Percentiles rank a stretch among this genome's conserved stretches.
Evolutionary conservation across 2,888 invertebrate species (phyloP).

Genomic region (Diaperis boleti): DNA sequence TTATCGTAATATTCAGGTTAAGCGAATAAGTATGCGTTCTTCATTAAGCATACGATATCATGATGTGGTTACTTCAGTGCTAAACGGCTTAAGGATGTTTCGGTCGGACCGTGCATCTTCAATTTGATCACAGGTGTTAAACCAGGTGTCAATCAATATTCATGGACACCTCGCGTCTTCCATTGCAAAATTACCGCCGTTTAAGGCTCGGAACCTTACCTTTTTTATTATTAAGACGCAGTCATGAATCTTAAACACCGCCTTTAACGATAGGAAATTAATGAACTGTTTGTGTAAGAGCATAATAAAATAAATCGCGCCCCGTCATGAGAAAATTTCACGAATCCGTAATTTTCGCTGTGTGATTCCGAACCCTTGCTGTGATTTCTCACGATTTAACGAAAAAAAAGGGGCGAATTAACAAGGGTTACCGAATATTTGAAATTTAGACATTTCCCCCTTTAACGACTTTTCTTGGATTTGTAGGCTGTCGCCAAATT

Average conservation of each 20-base stretch:
- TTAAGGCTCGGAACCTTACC: constrained; percentile 36
- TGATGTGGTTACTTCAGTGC: background rate
- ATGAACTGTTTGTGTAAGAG: constrained; percentile 33
- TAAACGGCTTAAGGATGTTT: constrained; percentile 38
- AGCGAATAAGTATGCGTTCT: too few relatives aligned
- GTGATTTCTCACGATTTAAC: constrained; percentile 55
- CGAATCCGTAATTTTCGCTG: constrained; percentile 39
- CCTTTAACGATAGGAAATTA: constrained; percentile 31
- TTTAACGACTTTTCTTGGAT: constrained; percentile 25
- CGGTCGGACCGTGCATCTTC: constrained; percentile 46
- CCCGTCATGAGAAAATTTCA: constrained; percentile 36
- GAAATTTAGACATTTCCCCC: constrained; percentile 34
- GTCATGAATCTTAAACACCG: constrained; percentile 35
- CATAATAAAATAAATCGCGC: constrained; percentile 27
- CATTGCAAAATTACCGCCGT: constrained; percentile 41
- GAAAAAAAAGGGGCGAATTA: constrained; percentile 33
- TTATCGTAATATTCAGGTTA: too few relatives aligned
- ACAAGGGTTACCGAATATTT: constrained; percentile 40
- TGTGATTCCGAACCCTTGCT: constrained; percentile 49
- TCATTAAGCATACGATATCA: background rate
- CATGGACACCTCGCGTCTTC: constrained; percentile 43
- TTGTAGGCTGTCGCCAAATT: constrained; percentile 51
- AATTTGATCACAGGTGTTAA: constrained; percentile 57
- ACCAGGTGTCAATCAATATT: constrained; percentile 60
- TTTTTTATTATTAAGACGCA: constrained; percentile 37